Evolutionary conservation across 2,797 vertebrate genomes (phyloP), one percentile per base, ranked within the genome.

Genomic region (Eupleurogrammus muticus): DNA sequence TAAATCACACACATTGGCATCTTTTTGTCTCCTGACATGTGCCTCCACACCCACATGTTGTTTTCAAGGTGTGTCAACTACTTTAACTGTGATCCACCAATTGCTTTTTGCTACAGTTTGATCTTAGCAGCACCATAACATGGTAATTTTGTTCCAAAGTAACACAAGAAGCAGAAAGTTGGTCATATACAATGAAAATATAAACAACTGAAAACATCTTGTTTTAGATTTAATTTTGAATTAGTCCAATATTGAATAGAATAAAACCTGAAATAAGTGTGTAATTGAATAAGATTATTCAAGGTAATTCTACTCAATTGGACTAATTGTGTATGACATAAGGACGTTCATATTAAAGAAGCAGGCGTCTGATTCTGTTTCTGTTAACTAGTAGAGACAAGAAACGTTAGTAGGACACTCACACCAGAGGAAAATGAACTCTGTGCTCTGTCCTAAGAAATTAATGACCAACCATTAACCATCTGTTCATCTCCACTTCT

Each of bases 31-130:
- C 28, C 20, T 23, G 23, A 66, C n/a, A 23, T 5, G 28, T 42
- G n/a, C 21, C 35, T 52, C 72, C 58, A 53, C 60, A 21, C 62
- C 16, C 65, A 77, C 75, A 62, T 68, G 75, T 79, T 65, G 70
- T 84, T 79, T 81, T 83, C 57, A 60, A 83, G 73, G 80, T 85
- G 81, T 83, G 70, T 79, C 20, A 44, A 73, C 54, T 54, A 61
- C 61, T 70, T 60, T 11, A 35, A 32, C 63, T 59, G 47, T 28
- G 42, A 76, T 70, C 61, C 49, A 46, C 64, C 67, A 64, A 24
- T 23, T 2, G 53, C 58, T 79, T 65, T 85, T 76, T 71, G 5
- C 73, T 44, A 40, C 38, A 46, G 61, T 35, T 55, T 83, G 56
- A 52, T 68, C 52, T 72, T 5, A 19, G 42, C 17, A 59, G 66